A percentile compares a stretch with the other conserved stretches of the same genome.
phyloP scores from a whole-genome alignment of 2,797 vertebrate genomes.

The Aulostomus chinensis region DNA sequence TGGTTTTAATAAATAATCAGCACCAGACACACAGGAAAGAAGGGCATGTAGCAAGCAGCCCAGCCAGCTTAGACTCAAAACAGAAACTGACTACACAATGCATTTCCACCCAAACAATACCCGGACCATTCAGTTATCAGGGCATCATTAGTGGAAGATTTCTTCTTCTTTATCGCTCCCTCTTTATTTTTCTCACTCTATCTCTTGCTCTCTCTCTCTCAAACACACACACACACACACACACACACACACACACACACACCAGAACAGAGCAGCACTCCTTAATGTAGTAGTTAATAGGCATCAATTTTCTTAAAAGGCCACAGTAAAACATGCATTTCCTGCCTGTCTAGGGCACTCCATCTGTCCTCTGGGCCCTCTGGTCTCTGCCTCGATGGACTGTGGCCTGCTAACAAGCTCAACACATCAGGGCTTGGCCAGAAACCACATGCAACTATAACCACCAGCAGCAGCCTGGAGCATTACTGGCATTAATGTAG shows the following conservation, averaged over 20 bases:
- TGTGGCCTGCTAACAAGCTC: conserved; percentile 55
- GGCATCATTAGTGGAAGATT: no score
- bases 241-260: background rate
- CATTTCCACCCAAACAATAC: no score
- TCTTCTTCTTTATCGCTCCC: no score
- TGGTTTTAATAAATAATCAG: no score
- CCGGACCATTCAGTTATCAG: no score
- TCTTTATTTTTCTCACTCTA: no score
- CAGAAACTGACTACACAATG: no score
- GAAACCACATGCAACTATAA: conserved; percentile 56
- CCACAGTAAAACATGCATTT: conserved; percentile 44
- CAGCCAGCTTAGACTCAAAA: no score
- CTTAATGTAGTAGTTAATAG: conserved; percentile 25
- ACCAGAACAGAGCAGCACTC: background rate
- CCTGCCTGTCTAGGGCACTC: conserved; percentile 21
- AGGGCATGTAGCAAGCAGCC: no score
- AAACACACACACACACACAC: background rate
- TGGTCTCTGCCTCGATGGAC: conserved; percentile 35
- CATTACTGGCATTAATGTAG: conserved; percentile 27
- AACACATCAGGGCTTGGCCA: conserved; percentile 43
- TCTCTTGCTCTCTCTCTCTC: no score
- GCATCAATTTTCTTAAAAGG: conserved; percentile 46
- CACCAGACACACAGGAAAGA: no score
- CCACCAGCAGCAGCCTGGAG: conserved; percentile 24
- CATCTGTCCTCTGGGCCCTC: conserved; percentile 38